These are phyloP conservation scores for Chaunax sp. DNA, from an alignment of 2,797 vertebrate species.

Conservation along the genomic window DNA sequence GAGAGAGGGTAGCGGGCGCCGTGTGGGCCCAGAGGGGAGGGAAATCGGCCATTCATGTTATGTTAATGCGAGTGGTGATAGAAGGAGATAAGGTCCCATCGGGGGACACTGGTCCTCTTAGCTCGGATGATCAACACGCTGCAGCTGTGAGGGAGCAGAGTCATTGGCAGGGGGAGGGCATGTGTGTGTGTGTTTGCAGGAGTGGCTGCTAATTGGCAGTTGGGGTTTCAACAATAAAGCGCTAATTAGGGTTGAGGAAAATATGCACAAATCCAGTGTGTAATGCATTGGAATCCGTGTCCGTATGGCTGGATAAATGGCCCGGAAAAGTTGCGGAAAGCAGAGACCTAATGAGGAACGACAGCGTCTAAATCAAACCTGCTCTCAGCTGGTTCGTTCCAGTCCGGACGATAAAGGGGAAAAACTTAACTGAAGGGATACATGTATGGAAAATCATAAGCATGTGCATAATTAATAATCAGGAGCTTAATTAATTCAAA, in stretches of 20 bases:
- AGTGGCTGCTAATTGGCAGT: constrained; percentile 74
- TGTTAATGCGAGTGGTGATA: constrained; percentile 73
- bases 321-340: constrained; percentile 54
- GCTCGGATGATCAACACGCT: constrained; percentile 64
- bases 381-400: constrained; percentile 35
- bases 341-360: constrained; percentile 60
- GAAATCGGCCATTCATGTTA: constrained; percentile 71
- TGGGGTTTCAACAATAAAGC: constrained; percentile 67
- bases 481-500: constrained; percentile 66
- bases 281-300: constrained; percentile 74
- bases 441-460: constrained; percentile 59
- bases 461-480: constrained; percentile 73
- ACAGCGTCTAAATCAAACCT: constrained; percentile 37
- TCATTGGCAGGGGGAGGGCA: constrained; percentile 15
- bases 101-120: constrained; percentile 49
- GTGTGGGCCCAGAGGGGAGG: constrained; percentile 52
- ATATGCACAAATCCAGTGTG: constrained; percentile 49
- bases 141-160: constrained; percentile 55
- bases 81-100: constrained; percentile 71
- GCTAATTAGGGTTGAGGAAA: constrained; percentile 72
- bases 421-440: constrained; percentile 63
- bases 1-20: constrained; percentile 58
- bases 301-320: constrained; percentile 64
- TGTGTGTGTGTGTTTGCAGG: constrained; percentile 37
- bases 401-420: constrained; percentile 13